Percentiles rank a stretch among this genome's conserved stretches.
Conservation (phyloP, 2,797 vertebrate genomes). For the Darevskia nairensis region DNA sequence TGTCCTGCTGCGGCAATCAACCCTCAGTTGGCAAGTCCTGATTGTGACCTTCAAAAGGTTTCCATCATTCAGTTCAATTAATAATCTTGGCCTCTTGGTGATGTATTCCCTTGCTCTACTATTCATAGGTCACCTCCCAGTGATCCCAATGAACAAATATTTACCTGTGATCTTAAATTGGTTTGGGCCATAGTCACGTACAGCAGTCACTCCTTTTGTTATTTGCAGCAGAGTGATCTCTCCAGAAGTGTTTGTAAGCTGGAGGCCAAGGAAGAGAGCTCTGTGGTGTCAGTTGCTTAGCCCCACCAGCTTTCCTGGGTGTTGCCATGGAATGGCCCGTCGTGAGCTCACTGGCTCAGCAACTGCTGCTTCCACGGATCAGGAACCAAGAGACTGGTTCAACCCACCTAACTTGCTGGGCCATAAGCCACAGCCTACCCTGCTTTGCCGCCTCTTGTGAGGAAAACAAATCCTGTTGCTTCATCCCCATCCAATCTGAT, state of each 20-base stretch:
- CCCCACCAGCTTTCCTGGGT: constrained; percentile 31
- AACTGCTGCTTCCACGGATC: neutral
- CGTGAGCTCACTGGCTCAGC: neutral
- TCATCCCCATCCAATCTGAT: neutral
- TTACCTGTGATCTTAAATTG: neutral
- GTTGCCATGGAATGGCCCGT: constrained; percentile 45
- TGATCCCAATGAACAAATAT: neutral
- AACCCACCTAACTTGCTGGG: neutral
- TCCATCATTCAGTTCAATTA: neutral
- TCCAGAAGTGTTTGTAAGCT: neutral
- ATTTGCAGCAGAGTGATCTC: neutral
- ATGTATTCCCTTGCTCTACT: neutral
- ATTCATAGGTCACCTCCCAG: neutral
- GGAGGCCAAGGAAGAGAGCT: rapidly evolving
- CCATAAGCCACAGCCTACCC: neutral
- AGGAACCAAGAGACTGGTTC: neutral
- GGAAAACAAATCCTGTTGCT: constrained; percentile 12
- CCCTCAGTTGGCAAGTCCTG: neutral
- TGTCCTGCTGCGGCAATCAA: neutral
- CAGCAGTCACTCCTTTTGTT: neutral
- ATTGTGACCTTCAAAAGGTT: neutral
- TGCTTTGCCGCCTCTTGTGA: neutral
- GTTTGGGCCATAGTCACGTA: neutral
- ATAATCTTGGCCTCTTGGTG: neutral
- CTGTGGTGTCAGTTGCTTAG: constrained; percentile 39